Conservation (phyloP, 2,113 vertebrate genomes). For the Chaenocephalus aceratus region DNA sequence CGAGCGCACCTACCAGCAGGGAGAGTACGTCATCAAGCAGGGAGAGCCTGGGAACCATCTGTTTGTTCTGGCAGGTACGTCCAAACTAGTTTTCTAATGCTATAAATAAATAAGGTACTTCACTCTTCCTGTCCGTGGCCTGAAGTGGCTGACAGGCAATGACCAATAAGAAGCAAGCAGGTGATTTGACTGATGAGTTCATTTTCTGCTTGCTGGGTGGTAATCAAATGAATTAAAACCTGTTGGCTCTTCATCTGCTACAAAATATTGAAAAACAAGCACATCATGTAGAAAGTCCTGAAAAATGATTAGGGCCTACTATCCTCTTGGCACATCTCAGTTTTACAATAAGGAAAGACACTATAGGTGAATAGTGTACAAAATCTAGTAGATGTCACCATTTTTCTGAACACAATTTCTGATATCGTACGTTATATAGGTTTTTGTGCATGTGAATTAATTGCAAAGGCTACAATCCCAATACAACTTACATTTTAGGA, state of each 20-base stretch:
- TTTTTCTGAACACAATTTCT: no score
- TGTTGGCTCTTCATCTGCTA: no score
- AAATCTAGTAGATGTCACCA: no score
- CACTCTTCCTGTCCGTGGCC: not conserved
- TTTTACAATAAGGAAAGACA: not conserved
- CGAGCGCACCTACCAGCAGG: conserved; percentile 89
- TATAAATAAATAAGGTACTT: not conserved
- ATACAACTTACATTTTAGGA: no score
- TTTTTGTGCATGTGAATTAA: no score
- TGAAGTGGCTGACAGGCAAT: not conserved
- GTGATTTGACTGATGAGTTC: not conserved
- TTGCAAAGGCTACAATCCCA: no score
- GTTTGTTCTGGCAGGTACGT: conserved; percentile 91
- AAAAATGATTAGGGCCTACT: not conserved
- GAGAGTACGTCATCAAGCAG: conserved; percentile 90
- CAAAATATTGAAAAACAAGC: not conserved
- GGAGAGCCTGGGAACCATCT: conserved; percentile 92
- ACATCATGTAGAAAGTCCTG: not conserved
- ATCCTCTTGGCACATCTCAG: not conserved
- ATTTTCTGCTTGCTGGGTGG: not conserved
- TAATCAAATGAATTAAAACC: not conserved
- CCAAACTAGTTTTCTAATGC: not conserved
- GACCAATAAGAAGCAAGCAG: not conserved
- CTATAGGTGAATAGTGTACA: no score
- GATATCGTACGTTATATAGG: no score